phyloP scores from a whole-genome alignment of 2,113 vertebrate genomes.

The Agapornis roseicollis region DNA sequence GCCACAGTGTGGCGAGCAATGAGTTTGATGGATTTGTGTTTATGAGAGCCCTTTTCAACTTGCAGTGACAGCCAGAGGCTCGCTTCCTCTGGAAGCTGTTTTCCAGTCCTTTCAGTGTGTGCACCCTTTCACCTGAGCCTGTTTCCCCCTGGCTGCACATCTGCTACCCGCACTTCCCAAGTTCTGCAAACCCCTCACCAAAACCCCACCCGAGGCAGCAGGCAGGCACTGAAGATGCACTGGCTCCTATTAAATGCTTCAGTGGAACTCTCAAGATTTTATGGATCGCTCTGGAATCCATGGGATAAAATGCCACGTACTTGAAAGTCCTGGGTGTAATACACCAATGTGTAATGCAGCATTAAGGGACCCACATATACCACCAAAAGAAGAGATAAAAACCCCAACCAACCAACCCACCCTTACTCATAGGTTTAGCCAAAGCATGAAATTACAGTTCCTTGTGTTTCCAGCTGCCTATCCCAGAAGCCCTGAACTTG shows the following conservation, averaged over 20 bases:
- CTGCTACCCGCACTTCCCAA: neutral
- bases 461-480: rapidly evolving
- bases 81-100: neutral
- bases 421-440: neutral
- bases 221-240: neutral
- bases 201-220: neutral
- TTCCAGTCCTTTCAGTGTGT: neutral
- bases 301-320: rapidly evolving
- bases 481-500: no score
- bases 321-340: neutral
- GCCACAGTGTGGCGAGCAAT: rapidly evolving
- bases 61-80: no score
- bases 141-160: rapidly evolving
- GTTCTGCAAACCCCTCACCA: neutral
- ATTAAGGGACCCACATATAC: neutral
- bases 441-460: no score
- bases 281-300: rapidly evolving
- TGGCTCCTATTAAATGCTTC: neutral
- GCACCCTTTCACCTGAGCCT: neutral
- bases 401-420: no score
- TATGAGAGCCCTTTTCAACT: neutral
- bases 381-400: no score
- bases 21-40: neutral
- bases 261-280: rapidly evolving
- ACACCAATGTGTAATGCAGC: no score